phyloP scores from a whole-genome alignment of 2,888 invertebrate genomes.

The Luperina testacea region DNA sequence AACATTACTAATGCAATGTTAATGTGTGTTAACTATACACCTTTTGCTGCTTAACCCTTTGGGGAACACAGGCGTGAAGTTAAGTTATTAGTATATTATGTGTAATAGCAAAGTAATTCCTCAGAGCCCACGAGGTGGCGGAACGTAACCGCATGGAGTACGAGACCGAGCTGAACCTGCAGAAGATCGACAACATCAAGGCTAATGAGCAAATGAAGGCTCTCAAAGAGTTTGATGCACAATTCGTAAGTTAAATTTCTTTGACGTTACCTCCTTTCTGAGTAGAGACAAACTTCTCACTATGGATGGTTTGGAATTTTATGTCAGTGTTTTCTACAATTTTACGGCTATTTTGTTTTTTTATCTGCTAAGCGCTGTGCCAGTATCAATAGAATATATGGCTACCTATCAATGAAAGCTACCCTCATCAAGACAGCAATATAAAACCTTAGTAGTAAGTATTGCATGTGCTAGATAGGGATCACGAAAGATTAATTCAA shows the following conservation, averaged over 20 bases:
- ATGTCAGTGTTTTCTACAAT: background rate
- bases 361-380: background rate
- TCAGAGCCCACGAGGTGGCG: slow-evolving; percentile 79
- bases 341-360: background rate
- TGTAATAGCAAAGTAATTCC: background rate
- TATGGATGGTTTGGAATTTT: background rate
- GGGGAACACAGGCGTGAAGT: background rate
- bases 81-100: background rate
- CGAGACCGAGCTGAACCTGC: slow-evolving; percentile 80
- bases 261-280: background rate
- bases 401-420: background rate
- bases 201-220: slow-evolving; percentile 79
- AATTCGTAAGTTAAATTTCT: slow-evolving; percentile 80
- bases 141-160: slow-evolving; percentile 80
- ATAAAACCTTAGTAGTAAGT: background rate
- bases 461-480: background rate
- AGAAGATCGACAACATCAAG: slow-evolving; percentile 80
- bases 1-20: background rate
- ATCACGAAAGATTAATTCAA: background rate
- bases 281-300: background rate
- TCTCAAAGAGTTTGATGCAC: slow-evolving; percentile 80
- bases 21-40: background rate
- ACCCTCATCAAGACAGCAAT: background rate
- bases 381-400: background rate
- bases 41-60: background rate